Conservation (phyloP, 2,888 invertebrate species). For the Spisula subtruncata region DNA sequence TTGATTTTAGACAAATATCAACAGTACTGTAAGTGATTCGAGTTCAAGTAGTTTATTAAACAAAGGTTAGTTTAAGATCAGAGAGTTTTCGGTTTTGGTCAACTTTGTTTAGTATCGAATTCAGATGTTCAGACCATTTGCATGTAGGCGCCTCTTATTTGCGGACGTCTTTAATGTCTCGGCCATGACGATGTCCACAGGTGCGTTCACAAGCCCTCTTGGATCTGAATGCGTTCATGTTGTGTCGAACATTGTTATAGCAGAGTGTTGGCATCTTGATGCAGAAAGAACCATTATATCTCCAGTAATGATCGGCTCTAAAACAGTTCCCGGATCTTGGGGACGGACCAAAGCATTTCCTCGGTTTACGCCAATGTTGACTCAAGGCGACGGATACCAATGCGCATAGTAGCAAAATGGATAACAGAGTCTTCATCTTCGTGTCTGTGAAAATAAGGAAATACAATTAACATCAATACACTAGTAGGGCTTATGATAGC, state of each 20-base stretch:
- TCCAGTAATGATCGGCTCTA: slow-evolving; percentile 27
- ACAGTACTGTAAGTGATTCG: too few species aligned
- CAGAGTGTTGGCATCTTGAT: background rate
- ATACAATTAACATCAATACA: background rate
- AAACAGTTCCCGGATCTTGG: background rate
- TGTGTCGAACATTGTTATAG: background rate
- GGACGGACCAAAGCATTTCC: background rate
- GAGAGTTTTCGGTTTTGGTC: too few species aligned
- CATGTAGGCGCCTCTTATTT: background rate
- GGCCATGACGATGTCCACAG: background rate
- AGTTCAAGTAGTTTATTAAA: too few species aligned
- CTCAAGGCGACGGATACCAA: background rate
- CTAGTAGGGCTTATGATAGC: background rate
- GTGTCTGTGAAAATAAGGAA: background rate
- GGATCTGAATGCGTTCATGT: background rate
- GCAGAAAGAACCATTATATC: background rate
- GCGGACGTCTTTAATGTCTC: background rate
- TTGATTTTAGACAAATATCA: too few species aligned
- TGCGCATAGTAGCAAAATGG: background rate
- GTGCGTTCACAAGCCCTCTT: background rate
- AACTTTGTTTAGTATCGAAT: too few species aligned
- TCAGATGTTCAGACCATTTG: too few species aligned
- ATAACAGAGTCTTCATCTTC: background rate
- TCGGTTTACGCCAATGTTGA: background rate
- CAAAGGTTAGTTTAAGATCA: too few species aligned